Evolutionary conservation across 2,888 invertebrate genomes (phyloP), one percentile per base, ranked within the genome.

Genomic region (Cataglyphis altisquamis): DNA sequence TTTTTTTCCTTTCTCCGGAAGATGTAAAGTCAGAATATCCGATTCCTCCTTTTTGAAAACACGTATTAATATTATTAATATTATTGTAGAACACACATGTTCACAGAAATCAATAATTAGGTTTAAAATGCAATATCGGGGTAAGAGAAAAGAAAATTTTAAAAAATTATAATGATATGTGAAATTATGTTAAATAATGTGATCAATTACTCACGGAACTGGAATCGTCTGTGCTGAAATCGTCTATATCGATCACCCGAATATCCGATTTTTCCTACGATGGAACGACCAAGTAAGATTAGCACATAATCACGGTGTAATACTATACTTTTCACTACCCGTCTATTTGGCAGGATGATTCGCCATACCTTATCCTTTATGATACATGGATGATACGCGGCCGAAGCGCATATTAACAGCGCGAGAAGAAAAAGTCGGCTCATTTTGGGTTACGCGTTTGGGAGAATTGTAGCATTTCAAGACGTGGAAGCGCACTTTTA

Each of bases 251-350:
- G 86, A 90, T 90, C 70, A 93, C 88, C 77, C 85, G 92, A 60
- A 92, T 85, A 29, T 92, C 88, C 72, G 89, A 88, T 15, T 88
- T 84, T 78, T 87, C 91, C 92, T 93, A 87, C 81, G 88, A 86
- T 29, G 83, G 89, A 90, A 90, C 84, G 84, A 87, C 86, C 90
- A 90, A 91, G 83, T 64, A 86, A 84, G 84, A 93, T 92, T 90
- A 92, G 48, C 88, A 92, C 84, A 73, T 87, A 87, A 83, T 91
- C 82, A 62, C 87, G 88, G 84, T 84, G 85, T 74, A 87, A 32
- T 68, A 86, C 57, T 36, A 89, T 66, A 68, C 82, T 74, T 63
- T 80, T 81, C 52, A 86, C 67, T 39, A 84, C 70, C 55, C 83
- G 86, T 64, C 75, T 84, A 39, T 29, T 63, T 57, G 89, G 88